Base-by-base conservation (phyloP, 2,888 invertebrate genomes). In the Trissolcus brochymenae region DNA sequence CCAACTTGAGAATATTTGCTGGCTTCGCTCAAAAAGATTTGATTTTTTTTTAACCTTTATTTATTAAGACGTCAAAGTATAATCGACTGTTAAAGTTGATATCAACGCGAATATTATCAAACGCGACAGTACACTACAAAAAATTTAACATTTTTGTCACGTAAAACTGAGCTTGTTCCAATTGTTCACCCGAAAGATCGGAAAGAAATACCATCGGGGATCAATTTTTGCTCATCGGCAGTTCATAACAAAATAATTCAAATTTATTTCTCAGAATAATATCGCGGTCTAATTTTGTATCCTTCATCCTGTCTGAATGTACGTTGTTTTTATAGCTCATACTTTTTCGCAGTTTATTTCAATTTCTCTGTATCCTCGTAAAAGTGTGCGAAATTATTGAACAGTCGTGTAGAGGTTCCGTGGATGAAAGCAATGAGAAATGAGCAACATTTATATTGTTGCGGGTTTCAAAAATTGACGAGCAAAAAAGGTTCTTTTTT, bases 31-130 rank as follows among this genome's bases (percentile, higher is more conserved):
- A 53, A 56, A 62, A 41, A 9, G 64, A 57, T 72, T 72, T 72
- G 35, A 72, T 76, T 64, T 67, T 77, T n/a, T 68, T 72, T 64
- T 60, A 72, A 72, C 72, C 49, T 68, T 72, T 50, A 77, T 77
- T 72, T 64, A 77, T 77, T 72, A 72, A 72, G 62, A 62, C 46
- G 67, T 72, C 64, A 77, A 77, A 68, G 35, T 35, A 35, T 35
- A 35, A 35, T 35, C 35, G 35, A 35, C 35, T 9, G 35, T 35
- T 11, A 35, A 35, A 35, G 4, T 35, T 35, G 35, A 35, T 35
- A 35, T 35, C 11, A 11, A 35, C 9, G 6, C 35, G 35, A 35
- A 35, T 11, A 2, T 0, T 9, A 35, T 35, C 35, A 3, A 46
- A 46, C 11, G n/a, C 46, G 9, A 46, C n/a, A 1, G n/a, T 9